phyloP scores from a whole-genome alignment of 1,140 invertebrate species.

The Lerema accius region DNA sequence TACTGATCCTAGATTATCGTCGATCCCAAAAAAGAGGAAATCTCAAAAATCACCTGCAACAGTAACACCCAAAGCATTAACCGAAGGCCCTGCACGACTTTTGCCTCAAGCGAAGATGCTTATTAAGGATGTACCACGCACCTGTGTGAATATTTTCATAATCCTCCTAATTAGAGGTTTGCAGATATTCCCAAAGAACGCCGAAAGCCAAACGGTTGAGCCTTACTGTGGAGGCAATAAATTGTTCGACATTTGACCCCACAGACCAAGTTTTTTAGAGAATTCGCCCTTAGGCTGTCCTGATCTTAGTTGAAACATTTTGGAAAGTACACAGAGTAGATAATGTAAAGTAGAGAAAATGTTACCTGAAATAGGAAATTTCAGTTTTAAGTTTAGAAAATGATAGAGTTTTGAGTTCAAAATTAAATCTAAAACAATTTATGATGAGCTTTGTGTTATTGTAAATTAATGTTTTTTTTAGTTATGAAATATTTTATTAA shows the following conservation, averaged over 20 bases:
- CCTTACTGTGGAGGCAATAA: conserved; percentile 78
- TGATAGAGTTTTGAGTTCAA: too few relatives aligned
- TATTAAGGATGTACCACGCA: conserved; percentile 77
- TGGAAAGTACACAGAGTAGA: conserved; percentile 68
- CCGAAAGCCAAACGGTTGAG: conserved; percentile 72
- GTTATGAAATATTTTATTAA: too few relatives aligned
- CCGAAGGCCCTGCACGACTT: conserved; percentile 67
- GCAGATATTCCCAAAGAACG: conserved; percentile 75
- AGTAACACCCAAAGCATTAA: conserved; percentile 78
- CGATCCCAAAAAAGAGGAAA: conserved; percentile 61
- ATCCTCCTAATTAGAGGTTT: conserved; percentile 81
- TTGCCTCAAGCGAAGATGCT: conserved; percentile 74
- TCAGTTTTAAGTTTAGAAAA: too few relatives aligned
- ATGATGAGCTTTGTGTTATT: too few relatives aligned
- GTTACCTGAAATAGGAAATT: too few relatives aligned
- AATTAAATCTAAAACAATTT: too few relatives aligned
- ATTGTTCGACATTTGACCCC: conserved; percentile 82
- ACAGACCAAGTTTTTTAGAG: conserved; percentile 70
- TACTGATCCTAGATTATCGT: conserved; percentile 63
- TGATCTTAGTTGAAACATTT: conserved; percentile 52
- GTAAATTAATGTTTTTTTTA: too few relatives aligned
- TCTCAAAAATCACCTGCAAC: conserved; percentile 67
- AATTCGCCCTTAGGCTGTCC: conserved; percentile 73
- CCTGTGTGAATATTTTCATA: conserved; percentile 82
- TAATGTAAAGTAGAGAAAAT: background rate